Evolutionary conservation across 2,888 invertebrate genomes (phyloP), one percentile per base, ranked within the genome.

Genomic region (Metellina segmentata): DNA sequence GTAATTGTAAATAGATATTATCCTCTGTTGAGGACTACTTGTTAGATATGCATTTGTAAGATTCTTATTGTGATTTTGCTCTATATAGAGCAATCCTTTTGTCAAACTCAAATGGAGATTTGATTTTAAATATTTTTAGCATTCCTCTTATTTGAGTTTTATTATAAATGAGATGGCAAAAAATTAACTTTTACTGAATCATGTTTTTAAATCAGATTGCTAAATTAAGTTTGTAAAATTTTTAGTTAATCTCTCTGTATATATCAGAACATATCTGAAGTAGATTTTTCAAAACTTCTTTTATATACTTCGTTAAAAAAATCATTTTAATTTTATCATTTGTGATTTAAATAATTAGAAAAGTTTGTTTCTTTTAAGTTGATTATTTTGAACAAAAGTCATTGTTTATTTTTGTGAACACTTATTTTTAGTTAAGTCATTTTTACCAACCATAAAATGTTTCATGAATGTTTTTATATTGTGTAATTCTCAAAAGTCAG

Each of bases 1-100:
- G 51, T 19, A 69, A 81, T 75, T 85, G 85, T 90, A 81, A 13
- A 90, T 90, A 90, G 19, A 51, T 70, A 51, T 83, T 85, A 81
- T 81, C 81, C 48, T 51, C 69, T 79, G 49, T 72, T 69, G 75
- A 89, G 79, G 53, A 75, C 70, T 70, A 61, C 72, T 86, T 82
- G 69, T 82, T 82, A 82, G 70, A 88, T 49, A 16, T 82, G 16
- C 77, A 77, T 89, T 83, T 89, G 72, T 81, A 81, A 61, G 49
- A 75, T 69, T 74, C 20, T 19, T 81, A 75, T 75, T 48, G 77
- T 77, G 74, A 75, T 72, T 61, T 88, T 81, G 88, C 69, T 75
- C 69, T 75, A 34, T 79, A 16, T 72, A 16, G 79, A 61, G 61
- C 53, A 61, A 61, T 34, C 16, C 52, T 51, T 78, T 61, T 78